Conservation (phyloP, 2,113 vertebrate genomes). For the Mesoclemmys tuberculata region DNA sequence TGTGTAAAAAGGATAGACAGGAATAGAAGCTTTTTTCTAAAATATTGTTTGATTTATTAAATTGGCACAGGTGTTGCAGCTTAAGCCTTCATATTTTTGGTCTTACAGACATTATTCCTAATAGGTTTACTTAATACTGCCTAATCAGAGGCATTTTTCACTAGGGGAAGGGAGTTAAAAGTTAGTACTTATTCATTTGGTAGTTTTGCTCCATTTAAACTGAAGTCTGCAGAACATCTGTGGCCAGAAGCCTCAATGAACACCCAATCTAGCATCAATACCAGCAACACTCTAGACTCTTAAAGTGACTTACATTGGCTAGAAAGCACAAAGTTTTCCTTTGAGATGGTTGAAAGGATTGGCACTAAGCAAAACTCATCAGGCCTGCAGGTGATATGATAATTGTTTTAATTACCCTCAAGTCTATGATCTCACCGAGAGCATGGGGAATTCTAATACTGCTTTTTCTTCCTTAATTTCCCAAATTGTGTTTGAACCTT, state of each 20-base stretch:
- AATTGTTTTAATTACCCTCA: background rate
- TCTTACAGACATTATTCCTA: background rate
- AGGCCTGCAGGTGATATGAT: background rate
- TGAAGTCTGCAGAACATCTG: conserved; percentile 59
- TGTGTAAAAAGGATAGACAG: background rate
- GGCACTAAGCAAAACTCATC: background rate
- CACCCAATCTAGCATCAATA: background rate
- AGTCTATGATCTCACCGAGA: background rate
- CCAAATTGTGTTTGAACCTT: background rate
- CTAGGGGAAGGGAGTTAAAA: background rate
- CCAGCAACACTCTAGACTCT: conserved; percentile 3
- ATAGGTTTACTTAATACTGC: background rate
- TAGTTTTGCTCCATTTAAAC: background rate
- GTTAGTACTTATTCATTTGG: background rate
- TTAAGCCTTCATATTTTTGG: background rate
- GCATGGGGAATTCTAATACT: rapidly evolving
- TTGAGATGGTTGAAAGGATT: background rate
- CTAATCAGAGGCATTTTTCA: conserved; percentile 41
- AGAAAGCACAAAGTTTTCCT: background rate
- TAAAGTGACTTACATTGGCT: background rate
- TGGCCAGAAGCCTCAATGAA: background rate
- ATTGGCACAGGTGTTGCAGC: background rate
- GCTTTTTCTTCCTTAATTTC: background rate
- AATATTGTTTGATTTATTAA: background rate
- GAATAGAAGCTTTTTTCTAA: background rate